Base-by-base conservation (phyloP, 2,797 vertebrate genomes). In the Cirrhinus molitorella region DNA sequence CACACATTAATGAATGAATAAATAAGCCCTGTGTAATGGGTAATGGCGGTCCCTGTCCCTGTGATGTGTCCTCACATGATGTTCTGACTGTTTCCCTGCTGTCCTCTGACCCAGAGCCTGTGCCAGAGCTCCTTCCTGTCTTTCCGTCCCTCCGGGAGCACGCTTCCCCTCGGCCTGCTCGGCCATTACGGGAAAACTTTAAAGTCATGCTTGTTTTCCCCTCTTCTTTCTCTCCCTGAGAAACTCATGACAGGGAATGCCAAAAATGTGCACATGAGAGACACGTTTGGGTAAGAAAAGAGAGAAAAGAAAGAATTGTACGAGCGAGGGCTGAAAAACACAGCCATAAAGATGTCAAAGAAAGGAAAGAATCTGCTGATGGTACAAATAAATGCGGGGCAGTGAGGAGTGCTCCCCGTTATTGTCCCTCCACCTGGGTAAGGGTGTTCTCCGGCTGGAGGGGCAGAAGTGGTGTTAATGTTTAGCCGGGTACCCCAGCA, bases 351-450 rank as follows among this genome's bases (percentile, higher is more conserved):
- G 92, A 89, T 88, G 84, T 92, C 92, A 93, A 59, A 93, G 91
- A 87, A 90, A 91, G 89, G 88, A 91, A 93, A 88, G 93, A 96
- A 95, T 95, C 89, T 95, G 95, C 95, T 96, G 95, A 96, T 95
- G 90, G 85, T 88, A 94, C 94, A 94, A 88, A 95, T 93, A 91
- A 89, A 92, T 92, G 92, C 67, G 89, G 90, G 89, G 89, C 88
- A 91, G 90, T 93, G 92, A 94, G 79, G 57, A 85, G 89, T 89
- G 68, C 47, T 76, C 76, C 47, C 57, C 80, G 72, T 77, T 65
- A 70, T 72, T 49, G 65, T 57, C 74, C 25, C 53, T 76, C 63
- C 66, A 83, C 51, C 74, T 47, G 72, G 31, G 72, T 28, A 25
- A 17, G 63, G 25, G 63, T 55, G 73, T 77, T 37, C 66, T 57